Base-by-base conservation (phyloP, 2,797 vertebrate species). In the Sebastes miniatus region DNA sequence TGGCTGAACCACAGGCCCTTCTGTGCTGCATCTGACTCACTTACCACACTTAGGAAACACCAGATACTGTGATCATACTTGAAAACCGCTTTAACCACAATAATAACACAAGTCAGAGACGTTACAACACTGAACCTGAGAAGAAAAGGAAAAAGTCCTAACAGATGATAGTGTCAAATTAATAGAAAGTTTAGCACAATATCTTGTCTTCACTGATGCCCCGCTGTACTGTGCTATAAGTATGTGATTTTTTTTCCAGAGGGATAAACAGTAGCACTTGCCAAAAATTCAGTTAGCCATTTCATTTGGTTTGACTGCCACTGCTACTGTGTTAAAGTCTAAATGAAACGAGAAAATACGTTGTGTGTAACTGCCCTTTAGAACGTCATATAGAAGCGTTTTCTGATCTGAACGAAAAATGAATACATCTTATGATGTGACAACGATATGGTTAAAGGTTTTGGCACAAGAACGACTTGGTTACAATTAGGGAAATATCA, bases 21-120 rank as follows among this genome's bases (percentile, higher is more conserved):
- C 70, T 87, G 85, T 43, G 47, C 81, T 77, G 57, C 75, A 63
- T 87, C 34, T 89, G 85, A 90, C 84, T 90, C 87, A 88, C 73
- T 81, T 24, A 73, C 73, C 66, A 36, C 89, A 84, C 73, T 83
- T 79, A 76, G 69, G 76, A 84, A 84, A 88, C 84, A 82, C 71
- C 73, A 82, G 80, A 92, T 90, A 83, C 80, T 81, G 79, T 75
- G 86, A 85, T 90, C 74, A 69, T 83, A 86, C 85, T 78, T 88
- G 73, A 84, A 91, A 92, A 89, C 81, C 89, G 20, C 86, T 71
- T 73, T 22, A 86, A 91, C 90, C 90, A 80, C 85, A 91, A 91
- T 63, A 91, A 86, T 85, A 91, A 91, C 81, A 91, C 57, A 66
- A 76, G 63, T 77, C 80, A 73, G 72, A 68, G 10, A 71, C 64